Evolutionary conservation across 2,797 vertebrate species (phyloP).

Genomic region (Mormyrus hasselquistii): DNA sequence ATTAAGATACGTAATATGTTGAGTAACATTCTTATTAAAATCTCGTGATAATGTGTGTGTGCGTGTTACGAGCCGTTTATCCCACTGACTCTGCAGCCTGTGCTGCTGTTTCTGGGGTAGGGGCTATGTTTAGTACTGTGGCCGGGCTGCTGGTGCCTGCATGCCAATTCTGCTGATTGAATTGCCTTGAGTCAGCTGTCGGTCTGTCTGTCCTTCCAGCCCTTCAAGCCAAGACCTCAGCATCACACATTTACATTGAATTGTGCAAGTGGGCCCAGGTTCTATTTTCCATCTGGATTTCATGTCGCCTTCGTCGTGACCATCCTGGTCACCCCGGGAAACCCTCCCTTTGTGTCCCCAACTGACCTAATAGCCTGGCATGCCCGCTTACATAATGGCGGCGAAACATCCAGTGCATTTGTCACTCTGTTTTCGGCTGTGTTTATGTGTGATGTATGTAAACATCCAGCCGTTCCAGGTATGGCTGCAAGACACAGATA

Average conservation of each 20-base stretch:
- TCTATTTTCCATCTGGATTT: neutral
- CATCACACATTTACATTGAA: slow-evolving; percentile 19
- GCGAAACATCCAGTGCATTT: neutral
- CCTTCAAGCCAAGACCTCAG: slow-evolving; percentile 11
- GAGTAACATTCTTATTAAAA: neutral
- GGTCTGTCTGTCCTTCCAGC: slow-evolving; percentile 20
- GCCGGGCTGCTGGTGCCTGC: slow-evolving; percentile 36
- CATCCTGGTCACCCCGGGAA: neutral
- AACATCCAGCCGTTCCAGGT: neutral
- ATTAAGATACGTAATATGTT: neutral
- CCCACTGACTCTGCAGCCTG: slow-evolving; percentile 41
- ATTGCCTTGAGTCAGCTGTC: slow-evolving; percentile 63
- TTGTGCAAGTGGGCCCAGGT: neutral
- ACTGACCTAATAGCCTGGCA: neutral
- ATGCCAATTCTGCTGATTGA: slow-evolving; percentile 49
- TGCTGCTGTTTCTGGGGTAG: slow-evolving; percentile 26
- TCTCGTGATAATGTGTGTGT: neutral
- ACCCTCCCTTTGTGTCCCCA: neutral
- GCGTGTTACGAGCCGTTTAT: neutral
- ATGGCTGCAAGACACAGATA: neutral
- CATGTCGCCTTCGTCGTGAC: neutral
- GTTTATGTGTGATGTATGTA: neutral
- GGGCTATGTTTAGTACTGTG: slow-evolving; percentile 57
- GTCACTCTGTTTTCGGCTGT: neutral
- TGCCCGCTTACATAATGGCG: neutral